These are phyloP conservation scores for Eurypyga helias DNA, from an alignment of 2,113 vertebrate genomes.

Conservation along the genomic window DNA sequence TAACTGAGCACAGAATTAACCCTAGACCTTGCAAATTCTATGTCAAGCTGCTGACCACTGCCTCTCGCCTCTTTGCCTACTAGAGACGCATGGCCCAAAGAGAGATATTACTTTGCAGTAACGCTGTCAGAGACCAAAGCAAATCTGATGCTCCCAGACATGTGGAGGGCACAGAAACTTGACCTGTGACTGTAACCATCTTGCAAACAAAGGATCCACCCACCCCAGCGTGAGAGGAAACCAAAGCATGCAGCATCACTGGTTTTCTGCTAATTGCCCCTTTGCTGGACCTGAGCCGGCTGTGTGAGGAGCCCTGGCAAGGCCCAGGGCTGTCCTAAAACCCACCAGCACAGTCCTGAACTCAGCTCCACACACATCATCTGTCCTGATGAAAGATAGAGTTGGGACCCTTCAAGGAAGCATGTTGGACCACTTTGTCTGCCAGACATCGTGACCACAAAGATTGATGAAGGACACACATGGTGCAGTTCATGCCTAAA, in stretches of 20 bases:
- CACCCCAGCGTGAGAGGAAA: not conserved
- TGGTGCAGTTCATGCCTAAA: not conserved
- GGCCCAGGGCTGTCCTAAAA: not conserved
- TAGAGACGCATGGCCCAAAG: fast-evolving
- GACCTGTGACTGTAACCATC: conserved; percentile 18
- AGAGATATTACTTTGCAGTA: conserved; percentile 18
- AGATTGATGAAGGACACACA: not conserved
- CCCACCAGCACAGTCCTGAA: not conserved
- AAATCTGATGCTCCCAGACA: conserved; percentile 38
- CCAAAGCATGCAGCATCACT: fast-evolving
- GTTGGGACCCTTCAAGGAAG: not conserved
- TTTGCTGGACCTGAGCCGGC: not conserved
- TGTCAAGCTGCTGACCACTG: not conserved
- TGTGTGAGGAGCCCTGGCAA: not conserved
- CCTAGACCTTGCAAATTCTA: conserved; percentile 4
- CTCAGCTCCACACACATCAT: not conserved
- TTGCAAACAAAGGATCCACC: not conserved
- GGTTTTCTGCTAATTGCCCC: not conserved
- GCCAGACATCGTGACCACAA: not conserved
- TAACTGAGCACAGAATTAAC: conserved; percentile 35
- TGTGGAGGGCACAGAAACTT: conserved; percentile 47
- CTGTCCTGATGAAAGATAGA: not conserved
- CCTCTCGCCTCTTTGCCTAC: not conserved
- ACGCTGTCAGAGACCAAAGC: conserved; percentile 47
- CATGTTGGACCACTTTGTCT: not conserved